Conservation (phyloP, 1,140 invertebrate species). For the Grapholita molesta region DNA sequence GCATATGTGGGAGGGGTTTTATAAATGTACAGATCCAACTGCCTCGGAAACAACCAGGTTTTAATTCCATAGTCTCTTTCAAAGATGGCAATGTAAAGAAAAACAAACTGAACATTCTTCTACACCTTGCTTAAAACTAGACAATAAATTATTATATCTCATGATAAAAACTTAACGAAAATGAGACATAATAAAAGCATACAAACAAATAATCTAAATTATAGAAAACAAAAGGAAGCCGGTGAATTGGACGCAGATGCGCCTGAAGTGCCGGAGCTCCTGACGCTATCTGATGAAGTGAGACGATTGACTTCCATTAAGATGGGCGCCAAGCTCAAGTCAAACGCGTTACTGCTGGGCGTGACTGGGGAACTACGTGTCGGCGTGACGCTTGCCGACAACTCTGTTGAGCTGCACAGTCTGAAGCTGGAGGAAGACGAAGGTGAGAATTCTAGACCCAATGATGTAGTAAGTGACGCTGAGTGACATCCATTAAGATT, state of each 20-base stretch:
- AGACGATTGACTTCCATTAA: conserved; percentile 83
- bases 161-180: too few relatives aligned
- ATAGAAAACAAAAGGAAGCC: conserved; percentile 62
- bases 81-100: too few relatives aligned
- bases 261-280: conserved; percentile 49
- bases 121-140: too few relatives aligned
- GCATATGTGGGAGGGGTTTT: too few relatives aligned
- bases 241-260: conserved; percentile 42
- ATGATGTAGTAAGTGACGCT: too few relatives aligned
- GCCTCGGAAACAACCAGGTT: too few relatives aligned
- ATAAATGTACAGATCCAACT: too few relatives aligned
- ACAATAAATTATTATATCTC: too few relatives aligned
- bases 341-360: conserved; percentile 83
- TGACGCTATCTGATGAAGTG: conserved; percentile 86
- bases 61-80: too few relatives aligned
- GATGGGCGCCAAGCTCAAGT: conserved; percentile 84
- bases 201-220: conserved; percentile 16
- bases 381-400: conserved; percentile 82
- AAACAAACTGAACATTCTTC: too few relatives aligned
- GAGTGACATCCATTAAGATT: too few relatives aligned
- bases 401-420: conserved; percentile 84
- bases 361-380: conserved; percentile 84
- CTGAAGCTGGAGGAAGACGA: conserved; percentile 56
- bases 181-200: too few relatives aligned
- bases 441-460: conserved; percentile 43